A percentile compares a stretch with the other conserved stretches of the same genome.
Conservation (phyloP, 2,888 invertebrate species). For the Adelphocoris suturalis region DNA sequence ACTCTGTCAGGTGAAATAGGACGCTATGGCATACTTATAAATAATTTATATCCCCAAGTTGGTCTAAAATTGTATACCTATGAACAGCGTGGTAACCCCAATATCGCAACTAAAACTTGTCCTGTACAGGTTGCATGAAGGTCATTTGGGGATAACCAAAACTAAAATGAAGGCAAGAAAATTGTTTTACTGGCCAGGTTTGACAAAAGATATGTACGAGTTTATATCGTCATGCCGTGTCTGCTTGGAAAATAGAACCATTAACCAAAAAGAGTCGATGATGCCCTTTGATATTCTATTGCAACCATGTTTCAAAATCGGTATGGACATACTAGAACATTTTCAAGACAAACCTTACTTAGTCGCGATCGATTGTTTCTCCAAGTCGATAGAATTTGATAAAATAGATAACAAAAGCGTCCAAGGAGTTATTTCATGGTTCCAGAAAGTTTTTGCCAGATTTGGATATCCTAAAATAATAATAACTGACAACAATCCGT, state of each 20-base stretch:
- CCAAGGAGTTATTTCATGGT: conserved; percentile 23
- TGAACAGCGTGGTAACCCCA: conserved; percentile 67
- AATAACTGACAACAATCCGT: conserved; percentile 73
- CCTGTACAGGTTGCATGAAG: too few relatives aligned
- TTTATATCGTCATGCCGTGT: conserved; percentile 57
- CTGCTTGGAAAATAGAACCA: conserved; percentile 53
- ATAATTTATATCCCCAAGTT: conserved; percentile 19
- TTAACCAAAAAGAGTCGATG: conserved; percentile 74
- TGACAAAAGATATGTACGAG: conserved; percentile 76
- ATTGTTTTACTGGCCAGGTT: conserved; percentile 77
- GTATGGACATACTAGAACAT: conserved; percentile 72
- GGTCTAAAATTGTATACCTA: conserved; percentile 2
- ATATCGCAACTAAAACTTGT: conserved; percentile 73
- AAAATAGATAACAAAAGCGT: conserved; percentile 73
- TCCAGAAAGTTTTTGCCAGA: conserved; percentile 72
- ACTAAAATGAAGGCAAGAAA: conserved; percentile 76
- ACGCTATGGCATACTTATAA: neutral
- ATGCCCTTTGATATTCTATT: conserved; percentile 73
- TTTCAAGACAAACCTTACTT: conserved; percentile 71
- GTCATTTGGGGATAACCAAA: too few relatives aligned
- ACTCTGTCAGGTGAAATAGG: conserved; percentile 49
- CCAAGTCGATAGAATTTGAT: conserved; percentile 75
- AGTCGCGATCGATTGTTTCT: conserved; percentile 74
- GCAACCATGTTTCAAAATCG: conserved; percentile 74
- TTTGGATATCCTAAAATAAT: conserved; percentile 74